phyloP scores from a whole-genome alignment of 2,113 vertebrate species.

The Gobiocypris rarus region DNA sequence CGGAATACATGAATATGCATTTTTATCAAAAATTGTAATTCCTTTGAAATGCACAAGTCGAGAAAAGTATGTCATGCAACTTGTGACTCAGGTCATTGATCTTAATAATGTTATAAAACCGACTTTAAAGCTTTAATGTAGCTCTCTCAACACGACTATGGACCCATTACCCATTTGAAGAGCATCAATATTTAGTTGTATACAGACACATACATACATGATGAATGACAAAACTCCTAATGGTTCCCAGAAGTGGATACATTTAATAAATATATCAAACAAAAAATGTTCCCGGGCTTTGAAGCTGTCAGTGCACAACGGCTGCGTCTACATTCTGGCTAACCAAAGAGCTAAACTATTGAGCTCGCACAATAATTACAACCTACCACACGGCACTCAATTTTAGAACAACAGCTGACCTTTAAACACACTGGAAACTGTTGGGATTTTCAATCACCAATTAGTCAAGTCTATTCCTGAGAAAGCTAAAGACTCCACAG shows the following conservation, averaged over 20 bases:
- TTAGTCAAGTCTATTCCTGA: conserved; percentile 58
- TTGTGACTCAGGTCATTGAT: conserved; percentile 34
- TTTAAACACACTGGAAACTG: conserved; percentile 57
- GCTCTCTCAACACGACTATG: neutral
- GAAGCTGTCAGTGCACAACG: neutral
- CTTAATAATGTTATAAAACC: neutral
- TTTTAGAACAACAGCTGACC: conserved; percentile 60
- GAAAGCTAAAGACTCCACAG: conserved; percentile 48
- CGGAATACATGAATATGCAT: conserved; percentile 47
- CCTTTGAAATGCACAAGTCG: conserved; percentile 45
- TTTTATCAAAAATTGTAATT: conserved; percentile 41
- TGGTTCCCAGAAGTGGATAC: neutral
- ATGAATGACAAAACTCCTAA: neutral
- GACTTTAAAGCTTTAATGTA: neutral
- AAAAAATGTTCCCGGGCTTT: neutral
- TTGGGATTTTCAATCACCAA: conserved; percentile 61
- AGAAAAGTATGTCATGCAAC: conserved; percentile 40
- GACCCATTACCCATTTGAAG: conserved; percentile 21
- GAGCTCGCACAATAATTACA: conserved; percentile 48
- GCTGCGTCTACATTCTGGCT: neutral
- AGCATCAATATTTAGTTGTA: conserved; percentile 10
- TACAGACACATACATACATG: neutral
- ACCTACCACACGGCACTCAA: conserved; percentile 53
- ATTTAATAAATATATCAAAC: conserved; percentile 1
- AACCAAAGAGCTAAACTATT: conserved; percentile 33